Conservation (phyloP, 2,113 vertebrate species). For the Patagioenas fasciata region DNA sequence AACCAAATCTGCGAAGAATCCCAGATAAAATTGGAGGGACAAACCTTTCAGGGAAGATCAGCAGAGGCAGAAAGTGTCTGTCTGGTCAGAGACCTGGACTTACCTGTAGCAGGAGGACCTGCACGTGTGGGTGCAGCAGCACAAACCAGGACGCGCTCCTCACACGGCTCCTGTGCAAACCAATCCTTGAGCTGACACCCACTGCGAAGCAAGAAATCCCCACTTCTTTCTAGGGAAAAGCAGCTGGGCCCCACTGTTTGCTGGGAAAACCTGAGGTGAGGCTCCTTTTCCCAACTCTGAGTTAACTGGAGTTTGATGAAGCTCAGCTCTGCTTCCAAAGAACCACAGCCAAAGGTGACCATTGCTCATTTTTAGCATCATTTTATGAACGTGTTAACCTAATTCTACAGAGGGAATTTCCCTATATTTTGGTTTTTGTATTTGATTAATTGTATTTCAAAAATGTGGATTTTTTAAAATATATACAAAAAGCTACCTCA, state of each 20-base stretch:
- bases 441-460: not conserved
- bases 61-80: not conserved
- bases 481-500: not conserved
- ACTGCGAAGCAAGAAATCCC: not conserved
- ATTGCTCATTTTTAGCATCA: not conserved
- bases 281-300: not conserved
- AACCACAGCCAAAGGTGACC: constrained; percentile 10
- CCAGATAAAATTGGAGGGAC: not conserved
- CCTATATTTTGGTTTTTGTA: not conserved
- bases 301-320: not conserved
- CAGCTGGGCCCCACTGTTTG: not conserved
- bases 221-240: not conserved
- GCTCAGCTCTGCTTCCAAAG: not conserved
- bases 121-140: not conserved
- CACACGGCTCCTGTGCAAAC: not conserved
- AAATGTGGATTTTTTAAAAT: not conserved
- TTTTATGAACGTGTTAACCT: not conserved
- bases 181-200: not conserved
- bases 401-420: not conserved
- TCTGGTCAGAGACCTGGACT: not conserved
- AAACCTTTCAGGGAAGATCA: not conserved
- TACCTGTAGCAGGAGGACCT: not conserved
- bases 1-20: not conserved
- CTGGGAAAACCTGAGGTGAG: not conserved
- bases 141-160: not conserved